These are phyloP conservation scores for Dipodomys ordii DNA, from an alignment of 2,113 vertebrate species.

Conservation along the genomic window DNA sequence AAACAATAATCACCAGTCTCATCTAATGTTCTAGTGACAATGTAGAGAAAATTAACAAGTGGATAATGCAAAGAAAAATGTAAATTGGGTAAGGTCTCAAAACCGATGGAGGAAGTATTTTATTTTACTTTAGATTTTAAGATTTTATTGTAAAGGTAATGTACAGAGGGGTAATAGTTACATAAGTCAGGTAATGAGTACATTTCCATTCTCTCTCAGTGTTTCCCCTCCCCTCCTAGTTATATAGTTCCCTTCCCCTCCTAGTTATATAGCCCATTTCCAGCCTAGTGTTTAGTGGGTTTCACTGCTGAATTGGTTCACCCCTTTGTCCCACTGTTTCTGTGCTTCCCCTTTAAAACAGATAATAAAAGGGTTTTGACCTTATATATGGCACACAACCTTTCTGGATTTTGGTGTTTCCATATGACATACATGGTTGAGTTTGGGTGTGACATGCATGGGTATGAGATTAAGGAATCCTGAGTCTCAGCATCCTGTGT, in stretches of 20 bases:
- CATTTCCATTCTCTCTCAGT: no score
- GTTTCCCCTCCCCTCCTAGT: no score
- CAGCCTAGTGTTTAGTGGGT: no score
- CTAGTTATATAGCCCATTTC: no score
- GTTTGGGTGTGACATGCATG: rapidly evolving
- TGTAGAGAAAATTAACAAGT: not conserved
- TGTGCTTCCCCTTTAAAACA: no score
- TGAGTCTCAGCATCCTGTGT: not conserved
- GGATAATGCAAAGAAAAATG: not conserved
- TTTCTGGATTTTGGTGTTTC: not conserved
- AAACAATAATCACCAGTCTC: not conserved
- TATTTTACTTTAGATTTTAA: not conserved
- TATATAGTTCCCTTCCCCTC: no score
- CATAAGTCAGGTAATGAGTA: no score
- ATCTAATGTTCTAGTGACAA: not conserved
- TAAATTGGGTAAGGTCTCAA: not conserved
- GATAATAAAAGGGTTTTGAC: not conserved
- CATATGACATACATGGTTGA: rapidly evolving
- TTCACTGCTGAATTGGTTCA: no score
- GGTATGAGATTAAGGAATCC: not conserved
- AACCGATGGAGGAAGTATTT: not conserved
- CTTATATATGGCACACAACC: not conserved
- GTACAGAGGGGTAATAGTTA: no score
- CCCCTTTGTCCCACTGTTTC: no score
- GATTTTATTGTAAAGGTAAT: no score